Evolutionary conservation across 2,797 vertebrate species (phyloP).

Genomic region (Labeo calbasu): DNA sequence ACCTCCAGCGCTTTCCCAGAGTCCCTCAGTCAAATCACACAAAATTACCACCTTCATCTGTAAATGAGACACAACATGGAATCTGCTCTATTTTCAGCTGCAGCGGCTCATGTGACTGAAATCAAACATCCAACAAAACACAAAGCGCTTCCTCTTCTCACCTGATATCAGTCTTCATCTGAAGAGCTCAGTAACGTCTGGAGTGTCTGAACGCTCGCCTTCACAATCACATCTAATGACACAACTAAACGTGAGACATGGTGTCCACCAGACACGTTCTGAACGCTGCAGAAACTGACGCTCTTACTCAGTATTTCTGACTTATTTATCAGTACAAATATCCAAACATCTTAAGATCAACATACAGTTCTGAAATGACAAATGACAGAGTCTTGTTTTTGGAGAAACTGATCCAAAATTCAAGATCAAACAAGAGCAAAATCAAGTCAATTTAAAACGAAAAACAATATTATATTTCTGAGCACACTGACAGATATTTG

Average conservation of each 20-base stretch:
- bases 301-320: too few relatives aligned
- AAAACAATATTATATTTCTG: neutral
- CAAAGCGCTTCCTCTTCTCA: too few relatives aligned
- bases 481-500: neutral
- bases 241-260: too few relatives aligned
- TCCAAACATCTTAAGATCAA: too few relatives aligned
- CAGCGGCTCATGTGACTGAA: neutral
- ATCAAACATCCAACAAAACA: too few relatives aligned
- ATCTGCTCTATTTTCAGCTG: constrained; percentile 6
- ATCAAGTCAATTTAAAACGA: neutral
- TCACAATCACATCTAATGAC: too few relatives aligned
- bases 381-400: too few relatives aligned
- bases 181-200: neutral
- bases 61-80: neutral
- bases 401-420: neutral
- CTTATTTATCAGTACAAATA: too few relatives aligned
- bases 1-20: constrained; percentile 15
- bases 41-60: constrained; percentile 22
- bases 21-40: constrained; percentile 11
- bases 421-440: neutral
- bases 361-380: too few relatives aligned
- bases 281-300: too few relatives aligned
- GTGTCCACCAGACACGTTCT: too few relatives aligned
- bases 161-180: neutral
- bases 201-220: too few relatives aligned